Conservation (phyloP, 2,888 invertebrate species). For the Caradrina kadenii region DNA sequence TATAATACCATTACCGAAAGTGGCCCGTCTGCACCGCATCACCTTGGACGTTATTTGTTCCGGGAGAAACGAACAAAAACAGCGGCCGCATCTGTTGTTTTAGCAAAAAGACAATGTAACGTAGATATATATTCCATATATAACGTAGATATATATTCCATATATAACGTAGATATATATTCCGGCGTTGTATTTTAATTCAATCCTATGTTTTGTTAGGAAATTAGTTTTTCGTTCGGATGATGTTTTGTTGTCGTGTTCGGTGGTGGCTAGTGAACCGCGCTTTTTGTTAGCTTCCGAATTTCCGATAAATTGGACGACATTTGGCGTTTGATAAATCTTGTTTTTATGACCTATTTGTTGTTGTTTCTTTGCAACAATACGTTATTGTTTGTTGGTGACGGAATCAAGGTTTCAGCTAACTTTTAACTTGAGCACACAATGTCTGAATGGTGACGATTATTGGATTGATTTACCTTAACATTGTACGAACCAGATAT, state of each 20-base stretch:
- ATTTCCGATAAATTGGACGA: conserved; percentile 53
- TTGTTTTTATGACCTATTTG: conserved; percentile 55
- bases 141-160: no score
- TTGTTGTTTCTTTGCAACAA: conserved; percentile 46
- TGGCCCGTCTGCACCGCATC: conserved; percentile 26
- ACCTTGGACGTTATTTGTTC: conserved; percentile 50
- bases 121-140: no score
- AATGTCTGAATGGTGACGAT: not conserved
- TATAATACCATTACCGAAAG: not conserved
- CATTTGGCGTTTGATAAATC: conserved; percentile 48
- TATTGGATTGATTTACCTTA: not conserved
- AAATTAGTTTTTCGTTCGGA: conserved; percentile 55
- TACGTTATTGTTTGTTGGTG: conserved; percentile 30
- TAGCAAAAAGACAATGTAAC: conserved; percentile 55
- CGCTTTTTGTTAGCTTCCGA: conserved; percentile 49
- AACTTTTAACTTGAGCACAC: not conserved
- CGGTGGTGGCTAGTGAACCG: conserved; percentile 36
- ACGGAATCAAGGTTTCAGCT: not conserved
- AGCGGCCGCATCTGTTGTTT: conserved; percentile 47
- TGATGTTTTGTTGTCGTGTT: conserved; percentile 49
- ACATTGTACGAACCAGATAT: not conserved
- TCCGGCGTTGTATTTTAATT: conserved; percentile 61
- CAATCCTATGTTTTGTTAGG: conserved; percentile 62
- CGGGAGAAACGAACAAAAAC: conserved; percentile 60
- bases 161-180: conserved; percentile 24